Conservation (phyloP, 2,888 invertebrate genomes). For the Brachycybe producta region DNA sequence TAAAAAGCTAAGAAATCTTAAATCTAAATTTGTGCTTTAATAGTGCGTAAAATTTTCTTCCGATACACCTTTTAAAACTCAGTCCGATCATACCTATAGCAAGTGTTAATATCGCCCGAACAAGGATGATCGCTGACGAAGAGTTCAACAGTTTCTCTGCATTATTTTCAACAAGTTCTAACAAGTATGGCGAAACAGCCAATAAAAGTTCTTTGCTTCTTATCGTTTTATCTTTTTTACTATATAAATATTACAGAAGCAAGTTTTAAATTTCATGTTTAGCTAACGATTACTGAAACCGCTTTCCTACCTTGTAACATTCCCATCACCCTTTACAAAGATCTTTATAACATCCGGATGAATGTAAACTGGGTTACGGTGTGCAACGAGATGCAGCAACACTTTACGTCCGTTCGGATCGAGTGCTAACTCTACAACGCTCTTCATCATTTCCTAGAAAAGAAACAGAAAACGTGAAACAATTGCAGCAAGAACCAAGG, state of each 20-base stretch:
- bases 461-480: background rate
- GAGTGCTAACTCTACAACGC: conserved; percentile 52
- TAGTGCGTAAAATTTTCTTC: background rate
- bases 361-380: conserved; percentile 64
- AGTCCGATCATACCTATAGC: conserved; percentile 3
- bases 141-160: background rate
- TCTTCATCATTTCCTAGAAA: conserved; percentile 46
- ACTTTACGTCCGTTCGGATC: conserved; percentile 76
- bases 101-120: background rate
- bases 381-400: conserved; percentile 72
- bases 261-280: background rate
- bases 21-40: background rate
- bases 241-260: background rate
- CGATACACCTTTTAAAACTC: background rate
- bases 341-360: conserved; percentile 64
- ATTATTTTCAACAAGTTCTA: conserved; percentile 6
- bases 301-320: conserved; percentile 42
- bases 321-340: conserved; percentile 58
- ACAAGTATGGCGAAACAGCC: background rate
- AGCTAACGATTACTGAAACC: background rate
- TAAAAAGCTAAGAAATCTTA: background rate
- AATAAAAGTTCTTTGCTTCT: conserved; percentile 10
- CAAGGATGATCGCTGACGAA: background rate
- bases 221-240: conserved; percentile 8
- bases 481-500: conserved; percentile 5